Base-by-base conservation (phyloP, 2,113 vertebrate species). In the Nipponia nippon region DNA sequence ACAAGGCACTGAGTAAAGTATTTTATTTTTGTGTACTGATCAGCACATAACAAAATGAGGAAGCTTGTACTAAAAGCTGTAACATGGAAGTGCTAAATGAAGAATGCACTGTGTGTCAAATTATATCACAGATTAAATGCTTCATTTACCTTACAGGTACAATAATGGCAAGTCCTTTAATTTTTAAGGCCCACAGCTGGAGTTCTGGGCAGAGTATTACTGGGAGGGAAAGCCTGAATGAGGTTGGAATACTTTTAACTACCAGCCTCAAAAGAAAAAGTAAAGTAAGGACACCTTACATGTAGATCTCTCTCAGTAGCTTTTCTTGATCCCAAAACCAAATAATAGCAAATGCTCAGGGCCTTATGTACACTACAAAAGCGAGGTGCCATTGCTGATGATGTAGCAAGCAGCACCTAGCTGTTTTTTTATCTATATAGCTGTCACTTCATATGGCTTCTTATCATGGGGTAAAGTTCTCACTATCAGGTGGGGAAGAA, bases 41-140 rank as follows among this genome's bases (percentile, higher is more conserved):
- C 0, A 12, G 16, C 15, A 65, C 7, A 6, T 75, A 56, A 83
- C 20, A 65, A 83, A 91, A 75, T 29, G 11, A 47, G 9, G 66
- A 87, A 66, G 14, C 6, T 67, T 0, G 0, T 70, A 66, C 29
- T 63, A 50, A 95, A 90, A 93, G 18, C 12, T 69, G 49, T 52
- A 78, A 67, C 42, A 59, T 61, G 44, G 19, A 73, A 85, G 13
- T 36, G 15, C 47, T 91, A 82, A 96, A 90, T 70, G 80, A 79
- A 69, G 58, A 80, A 76, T 56, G 56, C 44, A 46, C 12, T 36
- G 42, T 49, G 2, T 49, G 34, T 62, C 79, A 82, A 95, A 85
- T 88, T 85, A 42, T 59, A 78, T 66, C 18, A 13, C 22, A 65
- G 25, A n/a, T 88, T 93, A 83, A 93, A 90, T 75, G 65, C 83